Evolutionary conservation across 1,140 invertebrate species (phyloP), one percentile per base, ranked within the genome.

Genomic region (Telenomus remus): DNA sequence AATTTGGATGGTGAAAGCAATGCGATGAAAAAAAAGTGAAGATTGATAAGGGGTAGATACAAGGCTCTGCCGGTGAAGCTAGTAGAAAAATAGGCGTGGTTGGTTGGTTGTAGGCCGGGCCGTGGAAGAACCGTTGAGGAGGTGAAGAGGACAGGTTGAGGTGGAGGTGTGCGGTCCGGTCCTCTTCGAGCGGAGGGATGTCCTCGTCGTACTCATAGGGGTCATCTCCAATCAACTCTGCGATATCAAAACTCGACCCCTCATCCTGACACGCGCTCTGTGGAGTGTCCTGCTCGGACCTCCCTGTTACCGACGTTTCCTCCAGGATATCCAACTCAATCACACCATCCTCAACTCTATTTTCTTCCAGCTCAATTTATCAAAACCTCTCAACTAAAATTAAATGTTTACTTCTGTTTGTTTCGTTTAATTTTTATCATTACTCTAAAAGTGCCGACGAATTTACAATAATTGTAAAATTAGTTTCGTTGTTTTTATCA

Each of bases 181-280:
- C 73, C 3, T 78, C 78, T 9, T 80, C 60, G 13, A 61, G 61
- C 13, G 39, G 15, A 8, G 75, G 74, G 53, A 89, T 86, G 53
- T 90, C 89, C 16, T 90, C 89, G 73, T 90, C 89, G 63, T 90
- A 90, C 64, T 89, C 89, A 70, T 90, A 90, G 3, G 86, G 87
- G 78, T 90, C 89, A 71, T 89, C 89, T 11, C 51, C 65, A 54
- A 37, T 56, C 55, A 59, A 39, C 46, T 51, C 70, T 44, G 44
- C 60, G 60, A 11, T 72, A 39, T 66, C 76, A 61, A 61, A 64
- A n/a, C 34, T 68, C 50, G 50, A 61, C 60, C 14, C 42, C 9
- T 9, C 60, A 7, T 66, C 76, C 56, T 64, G 16, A n/a, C n/a
- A 12, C 10, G 33, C 9, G 13, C 12, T 48, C 49, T 33, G 19